Base-by-base conservation (phyloP, 2,888 invertebrate species). In the Cheilosia urbana region DNA sequence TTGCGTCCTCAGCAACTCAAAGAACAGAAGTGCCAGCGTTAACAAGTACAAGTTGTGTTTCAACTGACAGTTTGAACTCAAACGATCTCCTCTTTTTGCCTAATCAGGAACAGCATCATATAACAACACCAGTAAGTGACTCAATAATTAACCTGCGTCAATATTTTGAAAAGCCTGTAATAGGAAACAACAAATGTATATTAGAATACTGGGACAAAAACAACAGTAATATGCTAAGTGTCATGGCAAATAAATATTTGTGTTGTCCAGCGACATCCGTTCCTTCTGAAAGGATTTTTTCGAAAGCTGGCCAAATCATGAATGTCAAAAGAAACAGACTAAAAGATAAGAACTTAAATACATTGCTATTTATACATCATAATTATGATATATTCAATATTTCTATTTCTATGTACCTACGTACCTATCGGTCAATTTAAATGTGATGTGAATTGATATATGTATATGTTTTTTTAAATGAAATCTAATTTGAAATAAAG, bases 81-180 rank as follows among this genome's bases (percentile, higher is more conserved):
- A 47, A 69, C 45, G 42, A 47, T 58, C 15, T 21, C 13, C 21
- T 49, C 4, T 45, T n/a, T n/a, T n/a, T n/a, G n/a, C n/a, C n/a
- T n/a, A n/a, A n/a, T n/a, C n/a, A n/a, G n/a, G n/a, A n/a, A 55
- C 58, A 58, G 7, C 17, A 19, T 15, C 57, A 30, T 24, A 71
- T 58, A 21, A 13, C 72, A 60, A 60, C 53, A 53, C 60, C 72
- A 62, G 24, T 72, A 62, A 30, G 15, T 45, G 62, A 62, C 62
- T 27, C 62, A 51, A 71, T 60, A 40, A 69, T 69, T 68, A 55
- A 68, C 68, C 55, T 55, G 15, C 57, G 42, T 58, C 69, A 69
- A 34, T 47, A 69, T 69, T 69, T 69, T 58, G 69, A 69, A 69
- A 69, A 69, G 47, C 42, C 69, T 19, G 47, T 58, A 34, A 69